Base-by-base conservation (phyloP, 2,888 invertebrate species). In the Uloborus plumipes region DNA sequence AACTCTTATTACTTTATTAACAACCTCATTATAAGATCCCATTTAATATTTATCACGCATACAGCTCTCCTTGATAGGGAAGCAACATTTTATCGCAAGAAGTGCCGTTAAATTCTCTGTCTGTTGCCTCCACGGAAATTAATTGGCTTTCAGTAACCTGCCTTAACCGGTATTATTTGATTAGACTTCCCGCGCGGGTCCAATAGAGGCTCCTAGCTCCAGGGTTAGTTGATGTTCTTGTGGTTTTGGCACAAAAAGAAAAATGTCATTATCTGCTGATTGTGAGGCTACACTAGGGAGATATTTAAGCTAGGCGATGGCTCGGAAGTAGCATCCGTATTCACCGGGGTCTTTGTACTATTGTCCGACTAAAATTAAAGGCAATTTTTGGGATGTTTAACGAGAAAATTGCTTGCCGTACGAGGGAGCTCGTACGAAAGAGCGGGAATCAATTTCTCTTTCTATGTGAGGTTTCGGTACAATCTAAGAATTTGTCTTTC, bases 221-320 rank as follows among this genome's bases (percentile, higher is more conserved):
- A 64, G 77, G 76, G 55, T 65, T 26, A 62, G 77, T 77, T 77
- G 77, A 77, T 77, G 77, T 77, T 77, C 77, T 77, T 77, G 77
- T 70, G 70, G 77, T 70, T 64, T 62, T 20, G 55, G 49, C 22
- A 53, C 16, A 70, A 50, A 70, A 77, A 77, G 69, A 77, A 77
- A 77, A 77, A 77, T 55, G 50, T 70, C 18, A 62, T 70, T 77
- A 77, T 77, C 69, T 77, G 70, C 77, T 77, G 77, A 76, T 62
- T 76, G 61, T 58, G 66, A 66, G 16, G 49, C 59, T 22, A 61
- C 76, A 61, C 59, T 50, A 47, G 77, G 77, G 70, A 77, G 77
- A 77, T 77, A 77, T 70, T 77, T 77, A 77, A 62, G 47, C 64
- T 49, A 55, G 53, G 55, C 77, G 64, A 77, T 77, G 77, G 77